Conservation (phyloP, 1,140 invertebrate species). For the Ips typographus region DNA sequence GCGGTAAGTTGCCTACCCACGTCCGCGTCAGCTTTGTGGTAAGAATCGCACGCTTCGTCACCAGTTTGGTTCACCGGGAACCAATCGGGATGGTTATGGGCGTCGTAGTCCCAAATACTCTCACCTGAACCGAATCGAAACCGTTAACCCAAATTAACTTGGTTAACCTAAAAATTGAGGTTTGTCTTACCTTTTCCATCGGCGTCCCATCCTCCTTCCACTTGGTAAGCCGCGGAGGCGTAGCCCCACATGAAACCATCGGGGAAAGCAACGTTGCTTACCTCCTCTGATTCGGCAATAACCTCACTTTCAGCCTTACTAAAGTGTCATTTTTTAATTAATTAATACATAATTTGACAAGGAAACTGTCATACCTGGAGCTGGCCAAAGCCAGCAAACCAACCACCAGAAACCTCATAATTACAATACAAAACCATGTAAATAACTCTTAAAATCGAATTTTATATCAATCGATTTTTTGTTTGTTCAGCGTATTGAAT, state of each 20-base stretch:
- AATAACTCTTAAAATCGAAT: background rate
- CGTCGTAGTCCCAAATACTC: slow-evolving; percentile 61
- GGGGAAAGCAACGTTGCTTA: slow-evolving; percentile 51
- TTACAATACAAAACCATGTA: background rate
- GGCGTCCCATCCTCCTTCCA: slow-evolving; percentile 61
- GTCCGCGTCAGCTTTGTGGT: slow-evolving; percentile 60
- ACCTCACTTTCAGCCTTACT: background rate
- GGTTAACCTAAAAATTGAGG: background rate
- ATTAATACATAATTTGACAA: background rate
- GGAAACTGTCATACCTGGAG: background rate
- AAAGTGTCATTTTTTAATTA: background rate
- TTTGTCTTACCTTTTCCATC: slow-evolving; percentile 51
- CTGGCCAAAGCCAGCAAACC: background rate
- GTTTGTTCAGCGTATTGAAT: background rate
- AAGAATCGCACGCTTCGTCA: slow-evolving; percentile 60
- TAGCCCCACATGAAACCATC: slow-evolving; percentile 57
- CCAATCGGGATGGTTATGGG: slow-evolving; percentile 54
- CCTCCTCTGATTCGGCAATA: slow-evolving; percentile 15
- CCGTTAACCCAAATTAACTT: background rate
- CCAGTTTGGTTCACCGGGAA: slow-evolving; percentile 57
- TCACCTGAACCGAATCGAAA: no score
- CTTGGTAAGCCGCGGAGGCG: slow-evolving; percentile 58
- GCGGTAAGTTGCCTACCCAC: slow-evolving; percentile 41
- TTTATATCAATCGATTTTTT: background rate
- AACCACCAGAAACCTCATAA: background rate